Conservation (phyloP, 1,140 invertebrate species). For the Brachionus angularis region DNA sequence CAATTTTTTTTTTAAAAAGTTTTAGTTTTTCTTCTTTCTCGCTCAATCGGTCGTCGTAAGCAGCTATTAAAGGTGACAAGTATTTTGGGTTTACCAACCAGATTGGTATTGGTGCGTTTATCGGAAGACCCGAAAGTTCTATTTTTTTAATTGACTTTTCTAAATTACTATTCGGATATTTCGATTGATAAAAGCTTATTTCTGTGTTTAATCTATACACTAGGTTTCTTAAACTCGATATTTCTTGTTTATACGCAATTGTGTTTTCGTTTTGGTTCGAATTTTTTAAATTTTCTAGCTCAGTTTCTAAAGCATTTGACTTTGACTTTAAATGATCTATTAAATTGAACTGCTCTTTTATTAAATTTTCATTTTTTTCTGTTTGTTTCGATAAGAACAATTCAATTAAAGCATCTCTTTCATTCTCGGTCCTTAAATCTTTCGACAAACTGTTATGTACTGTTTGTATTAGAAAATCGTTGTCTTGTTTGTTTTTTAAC, state of each 20-base stretch:
- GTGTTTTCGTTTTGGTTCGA: not conserved
- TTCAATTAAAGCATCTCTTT: conserved; percentile 2
- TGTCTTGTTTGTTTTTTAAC: conserved; percentile 10
- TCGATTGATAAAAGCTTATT: conserved; percentile 24
- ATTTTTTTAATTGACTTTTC: conserved; percentile 29
- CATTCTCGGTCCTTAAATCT: conserved; percentile 16
- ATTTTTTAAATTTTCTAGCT: not conserved
- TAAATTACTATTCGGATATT: conserved; percentile 19
- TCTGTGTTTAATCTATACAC: conserved; percentile 33
- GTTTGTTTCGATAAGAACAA: conserved; percentile 28
- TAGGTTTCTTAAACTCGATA: conserved; percentile 8
- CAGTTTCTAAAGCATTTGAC: not conserved
- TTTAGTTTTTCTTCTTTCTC: conserved; percentile 33
- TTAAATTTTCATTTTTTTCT: conserved; percentile 4
- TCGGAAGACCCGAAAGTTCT: conserved; percentile 1
- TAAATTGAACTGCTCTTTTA: conserved; percentile 10
- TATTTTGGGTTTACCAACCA: conserved; percentile 43
- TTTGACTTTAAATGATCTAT: conserved; percentile 22
- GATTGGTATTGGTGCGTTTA: conserved; percentile 8
- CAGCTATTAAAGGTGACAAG: conserved; percentile 27
- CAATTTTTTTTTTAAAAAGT: conserved; percentile 8
- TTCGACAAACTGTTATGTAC: not conserved
- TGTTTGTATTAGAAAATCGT: conserved; percentile 10
- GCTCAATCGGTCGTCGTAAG: conserved; percentile 29
- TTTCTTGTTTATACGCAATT: not conserved